A percentile compares a stretch with the other conserved stretches of the same genome.
Evolutionary conservation across 2,113 vertebrate genomes (phyloP).

Genomic region (Psittacula cyanocephala): DNA sequence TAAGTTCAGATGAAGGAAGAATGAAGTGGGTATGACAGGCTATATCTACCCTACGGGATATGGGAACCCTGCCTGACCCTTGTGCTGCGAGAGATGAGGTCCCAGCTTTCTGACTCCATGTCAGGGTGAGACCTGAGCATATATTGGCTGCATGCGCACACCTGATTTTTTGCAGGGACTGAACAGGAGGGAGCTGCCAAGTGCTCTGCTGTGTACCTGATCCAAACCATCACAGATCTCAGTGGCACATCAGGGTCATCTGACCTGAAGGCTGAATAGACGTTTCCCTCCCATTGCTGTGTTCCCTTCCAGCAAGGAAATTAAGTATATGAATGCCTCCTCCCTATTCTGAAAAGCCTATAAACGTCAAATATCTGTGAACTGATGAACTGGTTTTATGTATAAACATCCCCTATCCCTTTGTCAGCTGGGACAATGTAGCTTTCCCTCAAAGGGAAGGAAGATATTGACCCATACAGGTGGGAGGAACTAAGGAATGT

Average conservation of each 20-base stretch:
- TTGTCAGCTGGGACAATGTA: neutral
- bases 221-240: neutral
- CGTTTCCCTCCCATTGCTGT: neutral
- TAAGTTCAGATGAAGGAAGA: neutral
- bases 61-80: neutral
- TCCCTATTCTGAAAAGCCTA: neutral
- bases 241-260: neutral
- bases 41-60: fast-evolving
- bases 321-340: neutral
- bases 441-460: neutral
- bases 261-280: neutral
- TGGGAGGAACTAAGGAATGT: neutral
- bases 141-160: neutral
- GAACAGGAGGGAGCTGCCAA: neutral
- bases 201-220: neutral
- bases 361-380: neutral
- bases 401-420: neutral
- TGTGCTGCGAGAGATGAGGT: neutral
- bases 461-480: neutral
- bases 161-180: neutral
- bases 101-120: neutral
- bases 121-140: neutral
- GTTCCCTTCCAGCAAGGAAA: neutral
- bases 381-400: neutral
- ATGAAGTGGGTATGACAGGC: neutral